Base-by-base conservation (phyloP, 1,140 invertebrate species). In the Ips nitidus region DNA sequence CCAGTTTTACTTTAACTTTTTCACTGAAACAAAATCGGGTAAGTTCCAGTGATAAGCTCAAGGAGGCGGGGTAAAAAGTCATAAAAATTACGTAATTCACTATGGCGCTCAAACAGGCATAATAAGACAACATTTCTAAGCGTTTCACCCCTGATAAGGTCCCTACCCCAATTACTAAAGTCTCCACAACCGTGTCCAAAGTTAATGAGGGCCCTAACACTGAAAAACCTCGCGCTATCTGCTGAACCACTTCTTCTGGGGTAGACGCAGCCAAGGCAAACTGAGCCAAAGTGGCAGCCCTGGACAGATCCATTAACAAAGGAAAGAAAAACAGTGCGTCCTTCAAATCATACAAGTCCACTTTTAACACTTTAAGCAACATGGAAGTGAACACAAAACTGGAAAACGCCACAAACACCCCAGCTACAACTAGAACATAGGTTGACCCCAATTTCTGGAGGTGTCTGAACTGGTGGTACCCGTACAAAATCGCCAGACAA, bases 381-480 rank as follows among this genome's bases (percentile, higher is more conserved):
- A 74, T 75, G 5, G 74, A 74, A 38, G 71, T 75, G 70, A 75
- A 76, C 39, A 75, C 73, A 56, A 75, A 77, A 77, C 92, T 95
- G 42, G 93, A 94, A 80, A 94, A 92, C 41, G 96, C 88, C 3
- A 91, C 92, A 78, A 95, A 94, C 7, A 94, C 80, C 38, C 90
- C 92, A 41, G 92, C 91, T 71, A 95, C 83, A 92, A 92, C 92
- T 71, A 98, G 83, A 74, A 97, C 89, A 82, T 96, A 96, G 81
- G 96, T 97, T 1, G 95, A 97, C 41, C 94, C 94, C 50, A 97
- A 84, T 78, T 91, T 91, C 73, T 93, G 89, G n/a, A 98, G 85
- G 81, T 91, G 94, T 60, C 92, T 87, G 79, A 98, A 94, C 81
- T 97, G 94, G 79, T 98, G 92, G 79, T 97, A 97, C 50, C 92